Base-by-base conservation (phyloP, 1,140 invertebrate species). In the Rhagoletis zephyria region DNA sequence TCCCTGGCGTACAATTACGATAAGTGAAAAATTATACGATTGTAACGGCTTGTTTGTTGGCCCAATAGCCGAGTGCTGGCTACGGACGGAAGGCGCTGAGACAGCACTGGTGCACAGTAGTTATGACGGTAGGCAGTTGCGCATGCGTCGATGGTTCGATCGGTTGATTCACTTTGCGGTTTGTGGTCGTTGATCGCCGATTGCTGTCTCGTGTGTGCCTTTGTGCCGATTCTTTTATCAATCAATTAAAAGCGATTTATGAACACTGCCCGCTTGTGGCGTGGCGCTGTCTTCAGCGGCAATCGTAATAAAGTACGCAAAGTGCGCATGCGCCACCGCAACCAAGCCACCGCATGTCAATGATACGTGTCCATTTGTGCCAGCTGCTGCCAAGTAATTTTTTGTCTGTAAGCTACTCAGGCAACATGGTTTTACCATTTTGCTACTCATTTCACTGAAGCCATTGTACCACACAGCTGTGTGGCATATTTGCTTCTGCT, bases 221-320 rank as follows among this genome's bases (percentile, higher is more conserved):
- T 81, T 48, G n/a, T 81, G 48, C 48, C 48, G 48, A 51, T 81
- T 56, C 74, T 61, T 86, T 86, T 86, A 86, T 86, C 85, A 86
- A 86, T 86, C 85, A 86, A 86, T 86, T 86, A 86, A 86, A 63
- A 63, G 51, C 85, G 85, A 86, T 86, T 86, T 86, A 86, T 86
- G 85, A 86, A 86, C 85, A 85, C 45, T 19, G 74, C n/a, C 16
- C 45, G 74, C 74, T 59, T 81, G 48, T 56, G 74, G 74, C 74
- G 48, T 30, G 30, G 30, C 51, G 6, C 16, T 10, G 74, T 56
- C 48, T 81, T 51, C 14, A n/a, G 74, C 16, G 74, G 14, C n/a
- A 56, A 81, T 16, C 19, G 74, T 81, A 81, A 81, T 81, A 56
- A 56, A 81, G 56, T 81, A 81, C 48, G 74, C 67, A 74, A 74